Evolutionary conservation across 2,113 vertebrate genomes (phyloP).

Genomic region (Pteropus alecto): DNA sequence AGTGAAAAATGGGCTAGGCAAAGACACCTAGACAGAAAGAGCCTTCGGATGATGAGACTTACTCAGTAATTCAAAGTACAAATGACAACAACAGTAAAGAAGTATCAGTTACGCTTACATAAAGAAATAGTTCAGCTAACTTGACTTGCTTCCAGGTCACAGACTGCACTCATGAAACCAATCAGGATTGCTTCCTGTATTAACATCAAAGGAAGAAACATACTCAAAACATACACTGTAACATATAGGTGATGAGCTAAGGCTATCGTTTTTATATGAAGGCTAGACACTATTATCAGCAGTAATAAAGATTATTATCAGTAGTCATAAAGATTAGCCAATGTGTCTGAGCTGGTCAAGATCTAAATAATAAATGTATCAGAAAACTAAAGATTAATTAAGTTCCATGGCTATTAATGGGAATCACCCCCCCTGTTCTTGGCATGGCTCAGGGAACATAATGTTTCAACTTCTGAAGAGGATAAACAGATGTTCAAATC

Average conservation of each 20-base stretch:
- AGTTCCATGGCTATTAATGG: not conserved
- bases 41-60: not conserved
- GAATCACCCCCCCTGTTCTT: not conserved
- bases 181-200: not conserved
- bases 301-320: too few species aligned
- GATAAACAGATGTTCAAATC: constrained; percentile 46
- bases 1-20: not conserved
- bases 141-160: not conserved
- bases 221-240: not conserved
- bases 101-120: not conserved
- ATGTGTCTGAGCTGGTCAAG: not conserved
- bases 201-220: not conserved
- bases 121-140: not conserved
- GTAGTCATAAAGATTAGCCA: not conserved
- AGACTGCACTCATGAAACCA: not conserved
- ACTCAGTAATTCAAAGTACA: not conserved
- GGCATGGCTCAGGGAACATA: not conserved
- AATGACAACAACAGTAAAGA: not conserved
- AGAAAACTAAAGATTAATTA: constrained; percentile 32
- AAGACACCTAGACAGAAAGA: not conserved
- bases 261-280: not conserved
- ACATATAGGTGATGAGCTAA: not conserved
- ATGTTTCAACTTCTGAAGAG: constrained; percentile 9
- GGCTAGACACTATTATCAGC: not conserved
- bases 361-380: not conserved